Evolutionary conservation across 2,888 invertebrate species (phyloP).

Genomic region (Choristoneura rosaceana): DNA sequence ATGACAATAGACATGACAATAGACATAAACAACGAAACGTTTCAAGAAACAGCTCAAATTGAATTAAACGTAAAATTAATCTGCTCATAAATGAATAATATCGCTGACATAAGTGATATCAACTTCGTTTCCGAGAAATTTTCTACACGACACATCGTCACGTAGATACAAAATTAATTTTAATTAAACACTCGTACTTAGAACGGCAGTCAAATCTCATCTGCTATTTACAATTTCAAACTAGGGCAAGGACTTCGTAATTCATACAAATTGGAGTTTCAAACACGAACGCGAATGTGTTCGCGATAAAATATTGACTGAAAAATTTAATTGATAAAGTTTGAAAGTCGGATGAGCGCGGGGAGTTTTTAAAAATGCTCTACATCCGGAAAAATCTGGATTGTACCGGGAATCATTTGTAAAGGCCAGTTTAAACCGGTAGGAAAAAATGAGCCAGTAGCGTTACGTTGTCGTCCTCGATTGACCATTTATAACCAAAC

Average conservation of each 20-base stretch:
- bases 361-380: background rate
- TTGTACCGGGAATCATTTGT: background rate
- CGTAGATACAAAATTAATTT: background rate
- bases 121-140: background rate
- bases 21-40: too few relatives aligned
- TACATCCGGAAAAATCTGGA: background rate
- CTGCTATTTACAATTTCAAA: conserved; percentile 1
- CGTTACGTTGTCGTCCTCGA: too few relatives aligned
- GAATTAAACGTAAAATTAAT: background rate
- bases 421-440: too few relatives aligned
- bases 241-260: background rate
- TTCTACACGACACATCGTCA: background rate
- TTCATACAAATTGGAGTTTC: background rate
- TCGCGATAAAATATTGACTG: conserved; percentile 11
- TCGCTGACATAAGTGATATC: background rate
- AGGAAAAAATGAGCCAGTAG: too few relatives aligned
- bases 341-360: background rate
- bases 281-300: background rate
- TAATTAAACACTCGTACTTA: background rate
- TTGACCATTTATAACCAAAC: too few relatives aligned
- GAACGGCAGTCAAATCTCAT: background rate
- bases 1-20: background rate
- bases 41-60: background rate
- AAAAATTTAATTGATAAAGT: conserved; percentile 14
- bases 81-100: background rate